These are phyloP conservation scores for Megalopta genalis DNA, from an alignment of 1,140 invertebrate species.

Conservation along the genomic window DNA sequence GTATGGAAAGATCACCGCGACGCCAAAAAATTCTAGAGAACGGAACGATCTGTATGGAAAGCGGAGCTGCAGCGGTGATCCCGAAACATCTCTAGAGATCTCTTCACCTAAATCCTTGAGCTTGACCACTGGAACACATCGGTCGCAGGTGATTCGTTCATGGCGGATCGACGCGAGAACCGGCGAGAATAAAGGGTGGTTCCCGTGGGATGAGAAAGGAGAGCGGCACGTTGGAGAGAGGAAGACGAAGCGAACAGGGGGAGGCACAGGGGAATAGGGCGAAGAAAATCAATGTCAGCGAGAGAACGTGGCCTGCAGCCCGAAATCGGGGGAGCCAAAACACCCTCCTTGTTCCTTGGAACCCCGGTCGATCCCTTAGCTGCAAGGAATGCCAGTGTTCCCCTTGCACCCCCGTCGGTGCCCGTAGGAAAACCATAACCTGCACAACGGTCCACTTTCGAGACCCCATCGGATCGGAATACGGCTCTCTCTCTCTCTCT, in stretches of 20 bases:
- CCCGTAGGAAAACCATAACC: constrained; percentile 70
- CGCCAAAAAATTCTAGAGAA: no score
- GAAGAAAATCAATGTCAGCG: constrained; percentile 75
- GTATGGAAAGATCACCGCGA: no score
- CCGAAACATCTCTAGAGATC: no score
- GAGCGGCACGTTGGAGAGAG: no score
- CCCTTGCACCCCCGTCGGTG: constrained; percentile 37
- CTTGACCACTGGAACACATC: no score
- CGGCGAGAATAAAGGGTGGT: no score
- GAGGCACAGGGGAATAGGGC: constrained; percentile 28
- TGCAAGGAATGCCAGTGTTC: constrained; percentile 57
- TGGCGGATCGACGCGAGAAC: no score
- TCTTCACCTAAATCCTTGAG: no score
- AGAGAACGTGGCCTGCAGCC: constrained; percentile 56
- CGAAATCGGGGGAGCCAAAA: constrained; percentile 60
- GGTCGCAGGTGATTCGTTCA: no score
- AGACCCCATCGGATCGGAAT: constrained; percentile 53
- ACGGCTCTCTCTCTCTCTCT: constrained; percentile 14
- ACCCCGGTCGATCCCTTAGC: constrained; percentile 47
- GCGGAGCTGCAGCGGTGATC: no score
- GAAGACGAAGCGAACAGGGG: not conserved
- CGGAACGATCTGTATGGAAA: no score
- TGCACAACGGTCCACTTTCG: constrained; percentile 71
- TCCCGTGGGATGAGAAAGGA: no score
- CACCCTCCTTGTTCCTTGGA: constrained; percentile 41